Evolutionary conservation across 2,113 vertebrate species (phyloP).

Genomic region (Guaruba guarouba): DNA sequence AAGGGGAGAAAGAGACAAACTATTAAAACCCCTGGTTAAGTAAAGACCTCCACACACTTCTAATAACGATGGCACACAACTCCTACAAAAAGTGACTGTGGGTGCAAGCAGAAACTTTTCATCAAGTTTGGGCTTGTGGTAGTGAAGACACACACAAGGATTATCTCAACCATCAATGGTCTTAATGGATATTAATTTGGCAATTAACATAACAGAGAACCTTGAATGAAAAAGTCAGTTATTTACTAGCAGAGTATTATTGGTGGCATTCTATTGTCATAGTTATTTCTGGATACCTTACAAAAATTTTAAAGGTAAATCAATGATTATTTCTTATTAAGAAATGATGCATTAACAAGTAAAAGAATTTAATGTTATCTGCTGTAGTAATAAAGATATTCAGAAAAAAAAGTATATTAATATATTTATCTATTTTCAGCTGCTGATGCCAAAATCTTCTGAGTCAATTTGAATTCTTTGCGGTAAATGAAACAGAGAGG

Average conservation of each 20-base stretch:
- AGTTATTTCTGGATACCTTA: neutral
- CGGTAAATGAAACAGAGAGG: neutral
- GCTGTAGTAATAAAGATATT: neutral
- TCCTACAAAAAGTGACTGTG: neutral
- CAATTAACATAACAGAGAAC: neutral
- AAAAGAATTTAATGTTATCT: neutral
- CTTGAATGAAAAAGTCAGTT: neutral
- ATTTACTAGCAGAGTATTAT: neutral
- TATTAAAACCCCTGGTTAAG: neutral
- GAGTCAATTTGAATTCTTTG: neutral
- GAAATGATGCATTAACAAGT: neutral
- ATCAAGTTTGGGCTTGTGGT: neutral
- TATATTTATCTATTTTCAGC: neutral
- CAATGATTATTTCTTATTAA: neutral
- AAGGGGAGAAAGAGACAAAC: neutral
- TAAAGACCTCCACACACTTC: neutral
- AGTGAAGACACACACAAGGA: neutral
- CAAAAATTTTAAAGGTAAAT: neutral
- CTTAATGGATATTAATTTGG: neutral
- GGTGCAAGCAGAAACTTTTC: neutral
- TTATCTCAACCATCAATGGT: neutral
- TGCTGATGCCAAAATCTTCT: neutral
- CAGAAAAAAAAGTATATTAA: neutral
- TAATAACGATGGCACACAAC: neutral
- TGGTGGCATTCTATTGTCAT: neutral